Evolutionary conservation across 2,888 invertebrate genomes (phyloP).

Genomic region (Drosophila suboccidentalis): DNA sequence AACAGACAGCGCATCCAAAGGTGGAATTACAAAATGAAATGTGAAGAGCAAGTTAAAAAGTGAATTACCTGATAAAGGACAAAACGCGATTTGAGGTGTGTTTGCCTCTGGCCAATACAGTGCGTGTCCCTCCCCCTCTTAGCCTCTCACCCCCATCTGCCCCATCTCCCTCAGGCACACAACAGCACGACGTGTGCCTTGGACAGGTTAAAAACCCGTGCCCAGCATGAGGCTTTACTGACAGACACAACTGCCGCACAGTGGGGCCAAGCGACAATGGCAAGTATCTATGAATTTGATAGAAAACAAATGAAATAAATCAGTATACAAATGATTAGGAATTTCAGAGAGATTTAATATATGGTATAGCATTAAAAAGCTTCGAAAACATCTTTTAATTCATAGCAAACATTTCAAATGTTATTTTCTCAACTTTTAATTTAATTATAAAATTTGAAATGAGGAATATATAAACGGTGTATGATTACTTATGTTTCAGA

Average conservation of each 20-base stretch:
- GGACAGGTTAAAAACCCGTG: slow-evolving; percentile 70
- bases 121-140: slow-evolving; percentile 23
- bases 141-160: background rate
- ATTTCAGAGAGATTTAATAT: background rate
- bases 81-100: slow-evolving; percentile 80
- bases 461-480: too few species aligned
- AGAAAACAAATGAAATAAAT: background rate
- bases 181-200: slow-evolving; percentile 30
- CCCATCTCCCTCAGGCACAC: background rate
- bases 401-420: too few species aligned
- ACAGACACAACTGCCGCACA: slow-evolving; percentile 58
- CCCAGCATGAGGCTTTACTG: slow-evolving; percentile 64
- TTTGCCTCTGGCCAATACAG: slow-evolving; percentile 55
- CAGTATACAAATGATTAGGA: background rate
- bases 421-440: too few species aligned
- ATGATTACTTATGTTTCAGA: too few species aligned
- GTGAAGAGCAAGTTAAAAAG: slow-evolving; percentile 80
- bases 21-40: slow-evolving; percentile 76
- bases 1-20: slow-evolving; percentile 39
- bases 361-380: too few species aligned
- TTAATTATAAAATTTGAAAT: too few species aligned
- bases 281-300: background rate
- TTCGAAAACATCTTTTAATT: too few species aligned
- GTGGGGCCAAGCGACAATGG: slow-evolving; percentile 33
- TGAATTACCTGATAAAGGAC: slow-evolving; percentile 82